phyloP scores from a whole-genome alignment of 2,113 vertebrate species.

The Chroicocephalus ridibundus region DNA sequence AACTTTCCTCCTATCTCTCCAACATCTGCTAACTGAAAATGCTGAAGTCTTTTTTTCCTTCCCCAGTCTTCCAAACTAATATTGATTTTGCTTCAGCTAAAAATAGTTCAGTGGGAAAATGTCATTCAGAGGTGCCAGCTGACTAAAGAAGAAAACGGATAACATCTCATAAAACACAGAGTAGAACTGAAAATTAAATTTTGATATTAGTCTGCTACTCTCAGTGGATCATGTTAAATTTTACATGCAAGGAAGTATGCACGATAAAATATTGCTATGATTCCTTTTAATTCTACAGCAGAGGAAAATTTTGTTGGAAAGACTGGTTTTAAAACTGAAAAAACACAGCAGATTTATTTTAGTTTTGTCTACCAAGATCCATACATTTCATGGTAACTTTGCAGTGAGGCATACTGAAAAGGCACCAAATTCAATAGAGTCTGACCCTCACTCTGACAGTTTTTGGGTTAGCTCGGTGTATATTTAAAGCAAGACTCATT shows the following conservation, averaged over 20 bases:
- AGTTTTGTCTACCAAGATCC: background rate
- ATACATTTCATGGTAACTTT: background rate
- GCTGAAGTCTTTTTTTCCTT: conserved; percentile 48
- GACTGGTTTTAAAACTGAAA: background rate
- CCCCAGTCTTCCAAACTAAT: conserved; percentile 39
- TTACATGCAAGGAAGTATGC: background rate
- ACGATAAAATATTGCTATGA: background rate
- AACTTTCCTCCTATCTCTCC: conserved; percentile 4
- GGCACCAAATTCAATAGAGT: background rate
- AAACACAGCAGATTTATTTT: conserved; percentile 8
- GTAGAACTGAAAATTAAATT: conserved; percentile 27
- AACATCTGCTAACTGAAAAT: conserved; percentile 36
- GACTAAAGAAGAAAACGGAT: conserved; percentile 23
- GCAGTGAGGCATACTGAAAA: background rate
- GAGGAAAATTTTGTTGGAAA: background rate
- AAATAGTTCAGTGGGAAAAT: conserved; percentile 59
- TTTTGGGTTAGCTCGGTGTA: background rate
- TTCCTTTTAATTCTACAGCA: background rate
- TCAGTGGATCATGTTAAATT: background rate
- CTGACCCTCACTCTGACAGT: background rate
- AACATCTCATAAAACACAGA: background rate
- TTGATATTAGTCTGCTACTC: background rate
- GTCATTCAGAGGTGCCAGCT: conserved; percentile 46
- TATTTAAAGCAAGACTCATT: background rate
- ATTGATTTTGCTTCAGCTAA: conserved; percentile 56